Evolutionary conservation across 2,797 vertebrate genomes (phyloP).

Genomic region (Alosa sapidissima): DNA sequence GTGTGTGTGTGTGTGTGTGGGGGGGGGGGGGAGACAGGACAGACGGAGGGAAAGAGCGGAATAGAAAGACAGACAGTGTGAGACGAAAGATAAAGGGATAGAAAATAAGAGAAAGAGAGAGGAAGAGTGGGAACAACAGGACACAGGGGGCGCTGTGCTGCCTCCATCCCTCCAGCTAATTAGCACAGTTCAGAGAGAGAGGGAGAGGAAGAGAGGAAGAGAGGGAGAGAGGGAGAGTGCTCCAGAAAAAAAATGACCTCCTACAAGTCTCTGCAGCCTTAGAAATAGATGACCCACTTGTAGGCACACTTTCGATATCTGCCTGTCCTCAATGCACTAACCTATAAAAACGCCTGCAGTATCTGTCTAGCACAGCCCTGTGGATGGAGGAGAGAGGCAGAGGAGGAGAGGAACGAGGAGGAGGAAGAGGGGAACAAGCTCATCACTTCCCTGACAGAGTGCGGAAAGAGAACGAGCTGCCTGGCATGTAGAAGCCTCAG

Average conservation of each 20-base stretch:
- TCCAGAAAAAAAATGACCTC: constrained; percentile 68
- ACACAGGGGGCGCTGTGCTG: constrained; percentile 30
- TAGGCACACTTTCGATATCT: constrained; percentile 72
- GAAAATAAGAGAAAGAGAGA: constrained; percentile 32
- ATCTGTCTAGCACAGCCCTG: constrained; percentile 49
- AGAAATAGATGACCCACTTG: constrained; percentile 86
- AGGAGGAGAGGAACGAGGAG: constrained; percentile 20
- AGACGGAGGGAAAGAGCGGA: neutral
- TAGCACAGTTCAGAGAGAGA: constrained; percentile 63
- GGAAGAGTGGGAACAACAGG: constrained; percentile 16
- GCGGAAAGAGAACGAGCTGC: constrained; percentile 31
- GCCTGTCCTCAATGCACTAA: constrained; percentile 76
- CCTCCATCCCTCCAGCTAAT: constrained; percentile 70
- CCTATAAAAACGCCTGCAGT: constrained; percentile 72
- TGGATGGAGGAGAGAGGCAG: constrained; percentile 39
- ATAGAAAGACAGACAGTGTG: constrained; percentile 12
- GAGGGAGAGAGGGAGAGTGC: constrained; percentile 24
- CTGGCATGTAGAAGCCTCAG: constrained; percentile 25
- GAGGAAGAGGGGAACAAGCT: neutral
- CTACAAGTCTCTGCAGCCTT: constrained; percentile 68
- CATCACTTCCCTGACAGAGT: constrained; percentile 44
- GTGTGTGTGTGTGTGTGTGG: neutral
- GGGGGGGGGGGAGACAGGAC: neutral
- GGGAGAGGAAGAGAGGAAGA: constrained; percentile 4
- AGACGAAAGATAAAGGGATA: constrained; percentile 46